These are phyloP conservation scores for Nesidiocoris tenuis DNA, from an alignment of 2,888 invertebrate species.

Conservation along the genomic window DNA sequence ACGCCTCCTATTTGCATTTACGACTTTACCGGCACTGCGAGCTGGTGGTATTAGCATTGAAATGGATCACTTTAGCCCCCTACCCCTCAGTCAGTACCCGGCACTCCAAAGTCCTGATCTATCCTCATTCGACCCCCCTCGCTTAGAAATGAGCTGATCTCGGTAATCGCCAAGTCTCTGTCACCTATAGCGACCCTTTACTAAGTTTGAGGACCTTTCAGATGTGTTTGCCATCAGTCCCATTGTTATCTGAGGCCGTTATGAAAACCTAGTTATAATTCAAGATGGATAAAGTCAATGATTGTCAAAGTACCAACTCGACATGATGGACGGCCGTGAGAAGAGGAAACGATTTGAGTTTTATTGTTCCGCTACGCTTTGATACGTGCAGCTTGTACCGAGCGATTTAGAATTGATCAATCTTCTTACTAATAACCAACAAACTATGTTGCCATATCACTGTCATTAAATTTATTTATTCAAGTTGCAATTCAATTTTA, in stretches of 20 bases:
- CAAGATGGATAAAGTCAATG: not conserved
- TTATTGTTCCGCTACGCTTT: too few species aligned
- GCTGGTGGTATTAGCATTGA: conserved; percentile 15
- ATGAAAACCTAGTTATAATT: not conserved
- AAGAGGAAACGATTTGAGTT: too few species aligned
- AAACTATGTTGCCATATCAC: too few species aligned
- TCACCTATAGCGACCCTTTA: not conserved
- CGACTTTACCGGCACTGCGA: conserved; percentile 11
- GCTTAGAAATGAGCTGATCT: not conserved
- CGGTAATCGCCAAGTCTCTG: not conserved
- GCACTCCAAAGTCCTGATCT: too few species aligned
- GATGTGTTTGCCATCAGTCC: too few species aligned
- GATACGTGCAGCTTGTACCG: too few species aligned
- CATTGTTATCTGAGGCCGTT: not conserved
- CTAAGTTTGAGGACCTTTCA: not conserved
- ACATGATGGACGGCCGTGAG: not conserved
- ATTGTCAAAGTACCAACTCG: not conserved
- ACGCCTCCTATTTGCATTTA: conserved; percentile 35
- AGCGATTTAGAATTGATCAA: too few species aligned
- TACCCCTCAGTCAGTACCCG: not conserved
- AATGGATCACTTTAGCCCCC: conserved; percentile 26
- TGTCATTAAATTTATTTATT: too few species aligned
- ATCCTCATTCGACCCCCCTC: not conserved
- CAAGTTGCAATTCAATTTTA: too few species aligned
- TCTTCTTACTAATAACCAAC: too few species aligned